Evolutionary conservation across 2,888 invertebrate species (phyloP).

Genomic region (Patella caerulea): DNA sequence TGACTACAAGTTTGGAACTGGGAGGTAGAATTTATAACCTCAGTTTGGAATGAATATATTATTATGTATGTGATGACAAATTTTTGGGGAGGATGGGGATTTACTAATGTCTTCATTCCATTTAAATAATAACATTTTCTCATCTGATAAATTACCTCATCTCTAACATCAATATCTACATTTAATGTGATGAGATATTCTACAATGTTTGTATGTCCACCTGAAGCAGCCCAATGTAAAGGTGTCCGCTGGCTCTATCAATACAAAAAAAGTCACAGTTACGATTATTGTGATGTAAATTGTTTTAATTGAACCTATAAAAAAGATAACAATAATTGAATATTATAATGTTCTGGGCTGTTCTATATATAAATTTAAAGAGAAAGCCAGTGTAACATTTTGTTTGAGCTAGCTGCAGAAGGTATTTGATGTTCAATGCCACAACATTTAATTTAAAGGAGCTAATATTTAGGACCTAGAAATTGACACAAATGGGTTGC

Average conservation of each 20-base stretch:
- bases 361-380: neutral
- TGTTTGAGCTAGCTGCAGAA: too few relatives aligned
- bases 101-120: too few relatives aligned
- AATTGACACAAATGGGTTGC: neutral
- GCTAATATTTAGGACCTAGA: too few relatives aligned
- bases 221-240: conserved; percentile 87
- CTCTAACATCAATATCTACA: conserved; percentile 80
- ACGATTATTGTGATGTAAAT: neutral
- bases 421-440: too few relatives aligned
- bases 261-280: conserved; percentile 21
- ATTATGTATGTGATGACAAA: too few relatives aligned
- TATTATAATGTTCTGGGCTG: neutral
- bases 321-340: neutral
- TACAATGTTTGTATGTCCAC: conserved; percentile 83
- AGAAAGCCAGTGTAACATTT: too few relatives aligned
- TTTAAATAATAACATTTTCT: too few relatives aligned
- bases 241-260: conserved; percentile 75
- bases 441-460: too few relatives aligned
- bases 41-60: too few relatives aligned
- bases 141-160: conserved; percentile 77
- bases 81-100: too few relatives aligned
- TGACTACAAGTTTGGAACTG: too few relatives aligned
- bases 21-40: too few relatives aligned
- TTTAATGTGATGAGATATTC: conserved; percentile 79
- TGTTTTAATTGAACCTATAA: neutral